Percentiles rank a stretch among this genome's conserved stretches.
phyloP scores from a whole-genome alignment of 2,888 invertebrate species.

The Synergus itoensis region DNA sequence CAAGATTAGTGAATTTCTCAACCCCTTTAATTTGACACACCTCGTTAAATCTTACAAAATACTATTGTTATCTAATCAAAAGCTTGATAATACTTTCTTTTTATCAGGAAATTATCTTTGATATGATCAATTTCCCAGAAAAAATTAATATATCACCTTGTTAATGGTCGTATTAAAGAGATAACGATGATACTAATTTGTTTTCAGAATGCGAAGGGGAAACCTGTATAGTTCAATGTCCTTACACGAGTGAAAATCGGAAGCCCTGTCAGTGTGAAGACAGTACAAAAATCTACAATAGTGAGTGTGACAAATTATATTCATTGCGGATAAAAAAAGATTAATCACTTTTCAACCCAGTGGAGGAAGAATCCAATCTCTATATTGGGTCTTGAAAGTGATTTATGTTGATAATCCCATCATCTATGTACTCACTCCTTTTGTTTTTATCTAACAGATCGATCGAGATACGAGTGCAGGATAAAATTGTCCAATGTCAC shows the following conservation, averaged over 20 bases:
- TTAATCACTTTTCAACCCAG: conserved; percentile 15
- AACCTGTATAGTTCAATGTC: conserved; percentile 78
- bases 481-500: conserved; percentile 76
- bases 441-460: conserved; percentile 75
- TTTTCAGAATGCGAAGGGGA: conserved; percentile 76
- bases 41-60: background rate
- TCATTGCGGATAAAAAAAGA: conserved; percentile 47
- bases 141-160: background rate
- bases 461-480: conserved; percentile 82
- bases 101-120: background rate
- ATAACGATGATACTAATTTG: conserved; percentile 52
- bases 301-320: conserved; percentile 70
- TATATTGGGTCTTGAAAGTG: conserved; percentile 23
- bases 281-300: conserved; percentile 74
- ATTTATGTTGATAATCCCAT: conserved; percentile 48
- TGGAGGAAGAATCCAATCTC: conserved; percentile 31
- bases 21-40: background rate
- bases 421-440: conserved; percentile 16
- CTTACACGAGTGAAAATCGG: conserved; percentile 74
- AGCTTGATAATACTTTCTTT: background rate
- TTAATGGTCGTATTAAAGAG: background rate
- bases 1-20: background rate
- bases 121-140: background rate
- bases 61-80: background rate
- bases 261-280: conserved; percentile 78